Evolutionary conservation across 2,888 invertebrate genomes (phyloP).

Genomic region (Parochlus steinenii): DNA sequence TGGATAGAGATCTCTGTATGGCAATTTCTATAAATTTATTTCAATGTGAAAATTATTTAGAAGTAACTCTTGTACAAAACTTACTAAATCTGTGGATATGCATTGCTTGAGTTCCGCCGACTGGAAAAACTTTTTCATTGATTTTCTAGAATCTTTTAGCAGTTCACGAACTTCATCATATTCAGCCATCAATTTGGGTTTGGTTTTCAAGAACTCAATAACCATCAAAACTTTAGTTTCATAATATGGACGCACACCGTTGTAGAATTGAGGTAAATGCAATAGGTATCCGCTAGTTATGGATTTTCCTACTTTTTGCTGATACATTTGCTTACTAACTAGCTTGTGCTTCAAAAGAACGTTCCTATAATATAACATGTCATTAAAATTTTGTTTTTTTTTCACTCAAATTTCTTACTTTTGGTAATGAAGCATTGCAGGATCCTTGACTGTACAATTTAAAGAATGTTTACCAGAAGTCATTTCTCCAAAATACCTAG

Average conservation of each 20-base stretch:
- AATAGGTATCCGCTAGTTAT: conserved; percentile 34
- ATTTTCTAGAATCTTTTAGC: conserved; percentile 23
- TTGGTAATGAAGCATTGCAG: conserved; percentile 34
- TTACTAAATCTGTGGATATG: conserved; percentile 34
- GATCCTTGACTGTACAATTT: conserved; percentile 34
- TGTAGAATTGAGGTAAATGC: conserved; percentile 46
- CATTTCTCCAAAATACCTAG: conserved; percentile 49
- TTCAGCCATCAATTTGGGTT: conserved; percentile 35
- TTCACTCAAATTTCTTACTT: conserved; percentile 18
- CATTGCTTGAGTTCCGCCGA: conserved; percentile 33
- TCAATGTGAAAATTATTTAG: conserved; percentile 4
- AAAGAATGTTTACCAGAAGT: conserved; percentile 47
- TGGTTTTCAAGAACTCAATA: conserved; percentile 34
- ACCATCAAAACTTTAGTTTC: conserved; percentile 36
- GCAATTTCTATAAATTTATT: conserved; percentile 27
- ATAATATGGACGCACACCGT: conserved; percentile 31
- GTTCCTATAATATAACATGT: conserved; percentile 41
- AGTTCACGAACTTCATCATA: conserved; percentile 32
- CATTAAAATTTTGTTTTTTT: conserved; percentile 11
- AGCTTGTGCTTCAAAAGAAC: conserved; percentile 38
- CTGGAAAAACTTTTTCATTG: conserved; percentile 26
- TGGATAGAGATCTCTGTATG: conserved; percentile 40
- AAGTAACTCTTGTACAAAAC: too few species aligned
- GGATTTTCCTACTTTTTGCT: conserved; percentile 31
- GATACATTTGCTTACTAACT: conserved; percentile 42